Percentiles rank a stretch among this genome's conserved stretches.
phyloP scores from a whole-genome alignment of 1,140 invertebrate species.

The Rhagoletis zephyria region DNA sequence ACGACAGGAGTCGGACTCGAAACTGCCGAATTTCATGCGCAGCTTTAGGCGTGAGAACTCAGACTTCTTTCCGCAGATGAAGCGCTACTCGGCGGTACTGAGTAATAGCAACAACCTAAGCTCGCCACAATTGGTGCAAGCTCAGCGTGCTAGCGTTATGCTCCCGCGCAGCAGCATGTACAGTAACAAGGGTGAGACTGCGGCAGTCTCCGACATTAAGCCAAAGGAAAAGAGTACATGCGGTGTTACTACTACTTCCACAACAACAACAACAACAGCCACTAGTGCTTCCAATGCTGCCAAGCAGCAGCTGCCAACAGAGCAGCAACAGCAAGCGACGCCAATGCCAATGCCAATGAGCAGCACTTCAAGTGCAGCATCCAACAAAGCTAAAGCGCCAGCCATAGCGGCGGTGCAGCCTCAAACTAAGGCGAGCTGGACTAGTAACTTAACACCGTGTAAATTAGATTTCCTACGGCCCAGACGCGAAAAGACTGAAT shows the following conservation, averaged over 20 bases:
- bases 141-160: conserved; percentile 77
- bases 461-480: conserved; percentile 76
- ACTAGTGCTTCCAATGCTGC: conserved; percentile 29
- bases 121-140: conserved; percentile 65
- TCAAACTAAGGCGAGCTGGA: conserved; percentile 61
- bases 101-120: conserved; percentile 70
- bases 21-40: conserved; percentile 80
- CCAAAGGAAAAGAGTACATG: conserved; percentile 5
- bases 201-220: conserved; percentile 32
- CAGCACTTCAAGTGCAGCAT: conserved; percentile 10
- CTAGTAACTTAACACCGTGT: conserved; percentile 57
- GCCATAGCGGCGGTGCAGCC: not conserved
- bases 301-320: conserved; percentile 46
- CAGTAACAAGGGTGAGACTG: conserved; percentile 57
- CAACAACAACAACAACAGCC: not conserved
- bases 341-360: not conserved
- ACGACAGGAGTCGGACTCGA: conserved; percentile 80
- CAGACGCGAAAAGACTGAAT: conserved; percentile 88
- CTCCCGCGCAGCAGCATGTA: conserved; percentile 79
- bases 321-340: not conserved
- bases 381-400: not conserved
- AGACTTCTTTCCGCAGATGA: conserved; percentile 82
- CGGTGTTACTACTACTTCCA: not conserved
- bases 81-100: conserved; percentile 83
- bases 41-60: conserved; percentile 87